phyloP scores from a whole-genome alignment of 2,888 invertebrate species.

The Meta bourneti region DNA sequence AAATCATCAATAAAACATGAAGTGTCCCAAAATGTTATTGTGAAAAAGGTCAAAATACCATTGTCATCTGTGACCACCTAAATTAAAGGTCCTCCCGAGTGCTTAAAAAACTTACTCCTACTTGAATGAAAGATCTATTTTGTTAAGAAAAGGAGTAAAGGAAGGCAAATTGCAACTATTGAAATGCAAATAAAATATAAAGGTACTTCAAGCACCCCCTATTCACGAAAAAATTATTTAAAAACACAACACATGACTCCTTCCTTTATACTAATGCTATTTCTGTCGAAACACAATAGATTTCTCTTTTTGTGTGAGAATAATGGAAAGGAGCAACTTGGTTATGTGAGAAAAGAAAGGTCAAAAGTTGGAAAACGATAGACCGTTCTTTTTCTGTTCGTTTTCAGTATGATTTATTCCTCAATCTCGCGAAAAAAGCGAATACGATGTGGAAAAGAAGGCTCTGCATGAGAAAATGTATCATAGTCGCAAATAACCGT shows the following conservation, averaged over 20 bases:
- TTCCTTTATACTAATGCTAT: not conserved
- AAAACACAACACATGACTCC: not conserved
- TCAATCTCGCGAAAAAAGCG: constrained; percentile 43
- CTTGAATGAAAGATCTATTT: too few relatives aligned
- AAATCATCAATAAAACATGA: too few relatives aligned
- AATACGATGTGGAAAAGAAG: constrained; percentile 28
- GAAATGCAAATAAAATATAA: not conserved
- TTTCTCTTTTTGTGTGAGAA: not conserved
- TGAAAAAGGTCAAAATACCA: too few relatives aligned
- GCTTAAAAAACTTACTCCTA: too few relatives aligned
- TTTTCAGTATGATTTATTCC: constrained; percentile 47
- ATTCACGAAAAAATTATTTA: not conserved
- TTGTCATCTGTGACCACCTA: too few relatives aligned
- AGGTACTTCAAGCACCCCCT: not conserved
- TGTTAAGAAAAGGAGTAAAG: too few relatives aligned
- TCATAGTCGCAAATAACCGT: constrained; percentile 62
- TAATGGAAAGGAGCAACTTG: not conserved
- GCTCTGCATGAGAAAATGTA: constrained; percentile 24
- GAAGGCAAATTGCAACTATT: not conserved
- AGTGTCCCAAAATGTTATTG: too few relatives aligned
- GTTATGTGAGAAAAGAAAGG: not conserved
- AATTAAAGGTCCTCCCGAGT: too few relatives aligned
- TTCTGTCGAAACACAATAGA: not conserved
- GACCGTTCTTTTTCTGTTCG: not conserved
- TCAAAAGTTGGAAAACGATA: not conserved